These are phyloP conservation scores for Myripristis jacobus DNA, from an alignment of 2,797 vertebrate genomes.

Conservation along the genomic window DNA sequence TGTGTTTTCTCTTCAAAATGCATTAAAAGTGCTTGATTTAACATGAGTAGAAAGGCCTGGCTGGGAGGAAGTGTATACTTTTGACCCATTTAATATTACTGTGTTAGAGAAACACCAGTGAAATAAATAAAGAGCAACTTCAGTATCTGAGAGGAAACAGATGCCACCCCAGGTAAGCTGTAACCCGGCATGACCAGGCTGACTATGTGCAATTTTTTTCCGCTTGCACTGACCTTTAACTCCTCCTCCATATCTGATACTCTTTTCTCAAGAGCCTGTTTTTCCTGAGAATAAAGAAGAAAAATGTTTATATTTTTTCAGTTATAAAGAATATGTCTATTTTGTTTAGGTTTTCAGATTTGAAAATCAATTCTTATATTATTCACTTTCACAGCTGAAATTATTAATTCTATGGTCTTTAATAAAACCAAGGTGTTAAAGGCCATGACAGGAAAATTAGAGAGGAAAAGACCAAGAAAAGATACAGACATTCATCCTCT, in stretches of 20 bases:
- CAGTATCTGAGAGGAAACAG: slow-evolving; percentile 19
- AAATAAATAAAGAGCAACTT: slow-evolving; percentile 36
- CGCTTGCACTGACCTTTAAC: slow-evolving; percentile 89
- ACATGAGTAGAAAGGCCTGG: slow-evolving; percentile 32
- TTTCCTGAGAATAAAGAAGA: slow-evolving; percentile 85
- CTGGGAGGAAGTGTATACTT: slow-evolving; percentile 22
- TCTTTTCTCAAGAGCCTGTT: slow-evolving; percentile 91
- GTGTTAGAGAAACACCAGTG: slow-evolving; percentile 10
- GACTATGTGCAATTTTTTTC: slow-evolving; percentile 3
- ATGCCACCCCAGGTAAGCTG: slow-evolving; percentile 3
- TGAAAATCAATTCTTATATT: too few species aligned
- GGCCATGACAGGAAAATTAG: not conserved
- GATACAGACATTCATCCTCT: not conserved
- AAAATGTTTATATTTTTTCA: slow-evolving; percentile 1
- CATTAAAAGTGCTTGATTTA: slow-evolving; percentile 59
- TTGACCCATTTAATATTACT: slow-evolving; percentile 34
- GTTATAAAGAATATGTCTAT: not conserved
- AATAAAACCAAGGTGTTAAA: not conserved
- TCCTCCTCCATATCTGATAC: slow-evolving; percentile 98
- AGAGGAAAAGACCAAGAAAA: slow-evolving; percentile 2
- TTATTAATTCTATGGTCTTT: too few species aligned
- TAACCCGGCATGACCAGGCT: not conserved
- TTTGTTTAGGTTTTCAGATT: not conserved
- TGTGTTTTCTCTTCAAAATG: slow-evolving; percentile 50
- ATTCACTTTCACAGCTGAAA: too few species aligned